A percentile compares a stretch with the other conserved stretches of the same genome.
Evolutionary conservation across 2,797 vertebrate genomes (phyloP).

Genomic region (Pipistrellus pygmaeus): DNA sequence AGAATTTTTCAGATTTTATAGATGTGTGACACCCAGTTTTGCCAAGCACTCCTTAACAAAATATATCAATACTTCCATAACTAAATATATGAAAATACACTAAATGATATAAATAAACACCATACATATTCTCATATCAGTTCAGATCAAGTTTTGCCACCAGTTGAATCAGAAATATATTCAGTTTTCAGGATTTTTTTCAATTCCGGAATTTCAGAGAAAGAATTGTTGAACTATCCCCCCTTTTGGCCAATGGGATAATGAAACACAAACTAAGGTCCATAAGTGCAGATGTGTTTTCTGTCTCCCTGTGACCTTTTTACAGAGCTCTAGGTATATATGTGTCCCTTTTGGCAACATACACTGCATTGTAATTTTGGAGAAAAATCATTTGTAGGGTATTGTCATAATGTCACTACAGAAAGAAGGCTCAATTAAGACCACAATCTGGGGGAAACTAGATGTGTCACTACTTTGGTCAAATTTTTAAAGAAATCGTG

Average conservation of each 20-base stretch:
- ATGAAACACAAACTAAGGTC: not conserved
- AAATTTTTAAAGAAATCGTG: conserved; percentile 26
- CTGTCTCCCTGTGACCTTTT: not conserved
- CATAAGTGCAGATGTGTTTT: conserved; percentile 10
- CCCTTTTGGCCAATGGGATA: not conserved
- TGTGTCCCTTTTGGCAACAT: not conserved
- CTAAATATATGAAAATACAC: conserved; percentile 18
- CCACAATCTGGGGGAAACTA: not conserved
- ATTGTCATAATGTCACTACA: not conserved
- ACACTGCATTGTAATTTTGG: not conserved
- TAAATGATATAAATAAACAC: conserved; percentile 18
- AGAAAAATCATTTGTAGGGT: not conserved
- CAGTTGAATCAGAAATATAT: not conserved
- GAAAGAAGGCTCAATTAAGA: conserved; percentile 15
- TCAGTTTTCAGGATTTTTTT: not conserved
- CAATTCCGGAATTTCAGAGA: not conserved
- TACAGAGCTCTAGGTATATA: not conserved
- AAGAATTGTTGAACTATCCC: not conserved
- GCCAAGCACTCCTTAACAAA: conserved; percentile 45
- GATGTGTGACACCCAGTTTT: not conserved
- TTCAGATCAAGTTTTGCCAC: not conserved
- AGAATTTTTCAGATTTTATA: conserved; percentile 31
- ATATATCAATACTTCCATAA: not conserved
- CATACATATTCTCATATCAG: not conserved
- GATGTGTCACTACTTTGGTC: not conserved